These are phyloP conservation scores for Cerceris ruficornis DNA, from an alignment of 2,888 invertebrate species.

Conservation along the genomic window DNA sequence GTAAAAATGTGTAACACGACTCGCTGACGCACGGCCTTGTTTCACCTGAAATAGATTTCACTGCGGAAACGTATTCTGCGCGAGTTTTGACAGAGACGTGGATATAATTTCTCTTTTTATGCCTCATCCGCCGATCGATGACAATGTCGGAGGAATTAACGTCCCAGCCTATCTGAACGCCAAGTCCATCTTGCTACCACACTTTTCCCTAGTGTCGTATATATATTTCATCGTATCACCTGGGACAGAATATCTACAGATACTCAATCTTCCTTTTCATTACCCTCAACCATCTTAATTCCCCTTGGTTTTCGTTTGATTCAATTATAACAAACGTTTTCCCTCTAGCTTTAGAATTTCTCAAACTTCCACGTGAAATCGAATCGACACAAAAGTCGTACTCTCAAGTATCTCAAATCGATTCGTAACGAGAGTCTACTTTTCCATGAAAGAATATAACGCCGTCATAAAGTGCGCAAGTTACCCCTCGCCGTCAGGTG, in stretches of 20 bases:
- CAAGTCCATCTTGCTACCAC: not conserved
- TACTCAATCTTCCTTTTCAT: too few species aligned
- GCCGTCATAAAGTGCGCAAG: slow-evolving; percentile 33
- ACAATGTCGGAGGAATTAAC: not conserved
- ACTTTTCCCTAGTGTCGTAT: not conserved
- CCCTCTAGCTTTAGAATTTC: not conserved
- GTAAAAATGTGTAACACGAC: slow-evolving; percentile 62
- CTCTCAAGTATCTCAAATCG: slow-evolving; percentile 29
- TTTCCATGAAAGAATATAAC: slow-evolving; percentile 17
- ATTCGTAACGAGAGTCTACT: slow-evolving; percentile 12
- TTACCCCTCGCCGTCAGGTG: slow-evolving; percentile 23
- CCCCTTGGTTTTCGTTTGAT: not conserved
- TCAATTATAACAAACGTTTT: not conserved
- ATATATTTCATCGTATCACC: not conserved
- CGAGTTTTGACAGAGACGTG: slow-evolving; percentile 44
- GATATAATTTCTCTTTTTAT: slow-evolving; percentile 41
- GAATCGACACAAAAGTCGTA: slow-evolving; percentile 17
- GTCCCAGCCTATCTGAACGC: not conserved
- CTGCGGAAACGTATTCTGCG: slow-evolving; percentile 53
- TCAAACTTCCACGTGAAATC: too few species aligned
- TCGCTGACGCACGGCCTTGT: slow-evolving; percentile 60
- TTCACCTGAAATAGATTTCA: slow-evolving; percentile 67
- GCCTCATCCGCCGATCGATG: slow-evolving; percentile 20
- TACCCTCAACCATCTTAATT: not conserved
- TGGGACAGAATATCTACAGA: too few species aligned